A percentile compares a stretch with the other conserved stretches of the same genome.
phyloP scores from a whole-genome alignment of 23 tunicate genomes.

The Corella eumyota region DNA sequence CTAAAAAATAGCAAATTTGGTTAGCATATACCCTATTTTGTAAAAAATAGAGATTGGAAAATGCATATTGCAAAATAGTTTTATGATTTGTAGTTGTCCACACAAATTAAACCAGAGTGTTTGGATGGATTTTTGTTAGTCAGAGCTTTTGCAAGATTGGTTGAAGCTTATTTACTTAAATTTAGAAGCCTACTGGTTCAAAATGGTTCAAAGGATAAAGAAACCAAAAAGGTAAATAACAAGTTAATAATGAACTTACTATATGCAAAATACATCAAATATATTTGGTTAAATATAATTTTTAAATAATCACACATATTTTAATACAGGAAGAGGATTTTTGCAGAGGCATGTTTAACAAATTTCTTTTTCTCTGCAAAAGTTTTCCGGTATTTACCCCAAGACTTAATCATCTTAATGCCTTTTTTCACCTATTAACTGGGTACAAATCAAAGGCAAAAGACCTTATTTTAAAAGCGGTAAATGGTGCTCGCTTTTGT shows the following conservation, averaged over 20 bases:
- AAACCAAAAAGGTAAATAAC: slow-evolving; percentile 18
- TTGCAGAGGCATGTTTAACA: slow-evolving; percentile 9
- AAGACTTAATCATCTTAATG: slow-evolving; percentile 17
- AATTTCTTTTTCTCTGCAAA: slow-evolving; percentile 21
- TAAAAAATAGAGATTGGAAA: no score
- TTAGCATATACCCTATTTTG: no score
- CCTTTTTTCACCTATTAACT: slow-evolving; percentile 17
- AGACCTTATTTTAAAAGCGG: slow-evolving; percentile 31
- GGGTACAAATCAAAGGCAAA: slow-evolving; percentile 15
- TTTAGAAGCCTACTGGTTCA: slow-evolving; percentile 5
- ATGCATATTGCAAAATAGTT: no score
- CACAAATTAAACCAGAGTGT: slow-evolving; percentile 12
- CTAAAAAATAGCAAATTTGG: no score
- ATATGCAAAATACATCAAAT: background rate
- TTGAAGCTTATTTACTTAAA: slow-evolving; percentile 39
- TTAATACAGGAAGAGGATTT: slow-evolving; percentile 9
- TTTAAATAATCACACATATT: no score
- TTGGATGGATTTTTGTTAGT: slow-evolving; percentile 41
- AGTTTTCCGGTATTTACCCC: slow-evolving; percentile 50
- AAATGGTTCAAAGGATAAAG: slow-evolving; percentile 23
- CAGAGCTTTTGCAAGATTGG: slow-evolving; percentile 27
- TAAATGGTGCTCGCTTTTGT: slow-evolving; percentile 39
- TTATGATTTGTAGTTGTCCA: no score
- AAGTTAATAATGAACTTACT: background rate
- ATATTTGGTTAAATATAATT: background rate